Base-by-base conservation (phyloP, 2,113 vertebrate species). In the Chrysochloris asiatica region DNA sequence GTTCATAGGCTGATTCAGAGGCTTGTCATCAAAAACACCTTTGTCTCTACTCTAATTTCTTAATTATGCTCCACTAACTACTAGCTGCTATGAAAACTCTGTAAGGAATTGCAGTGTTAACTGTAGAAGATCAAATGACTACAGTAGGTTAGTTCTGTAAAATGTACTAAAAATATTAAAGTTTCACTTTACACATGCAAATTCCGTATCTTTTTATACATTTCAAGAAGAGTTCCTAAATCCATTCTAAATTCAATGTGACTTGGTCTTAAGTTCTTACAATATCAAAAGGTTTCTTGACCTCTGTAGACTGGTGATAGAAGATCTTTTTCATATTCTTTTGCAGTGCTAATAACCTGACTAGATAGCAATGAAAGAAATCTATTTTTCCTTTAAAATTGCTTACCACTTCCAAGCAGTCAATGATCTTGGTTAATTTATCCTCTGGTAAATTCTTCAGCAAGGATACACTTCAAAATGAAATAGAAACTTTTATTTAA, bases 351-450 rank as follows among this genome's bases (percentile, higher is more conserved):
- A 92, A 71, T 73, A 78, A 22, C 2, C 48, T 17, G 26, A 81
- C 2, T 22, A 81, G 41, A 82, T 65, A 75, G 26, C 41, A 86
- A 24, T 79, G 84, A 91, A 81, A 59, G 22, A 93, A 86, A 67
- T 59, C 54, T 43, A 79, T 10, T 52, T 88, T 95, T 91, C 85
- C 12, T 87, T 86, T 90, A 95, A 67, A 83, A 43, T 88, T 14
- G 97, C 99, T 98, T 98, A 99, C 99, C 97, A 99, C 98, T 98
- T 99, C 98, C 85, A 99, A 97, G 96, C 99, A 99, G 97, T 99
- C 99, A 56, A 99, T 98, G 85, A 99, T 98, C 97, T 98, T 99
- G 89, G 98, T 98, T 92, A 99, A 96, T 91, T 99, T 99, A 95
- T 99, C 99, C 95, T 99, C 98, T 43, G 99, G 99, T 94, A 99